Base-by-base conservation (phyloP, 2,113 vertebrate species). In the Calidris pugnax region DNA sequence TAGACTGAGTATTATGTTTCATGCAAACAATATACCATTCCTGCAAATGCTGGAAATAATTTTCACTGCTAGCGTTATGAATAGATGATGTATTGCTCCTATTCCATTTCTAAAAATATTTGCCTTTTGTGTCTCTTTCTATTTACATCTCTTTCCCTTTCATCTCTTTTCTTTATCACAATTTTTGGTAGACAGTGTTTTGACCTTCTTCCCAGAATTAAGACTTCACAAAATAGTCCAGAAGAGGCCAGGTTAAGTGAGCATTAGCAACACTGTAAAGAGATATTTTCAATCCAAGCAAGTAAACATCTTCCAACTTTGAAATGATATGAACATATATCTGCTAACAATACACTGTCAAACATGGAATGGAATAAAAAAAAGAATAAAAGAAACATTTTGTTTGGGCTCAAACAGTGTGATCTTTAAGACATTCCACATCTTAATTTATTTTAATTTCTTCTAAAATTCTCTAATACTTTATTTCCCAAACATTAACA, bases 381-480 rank as follows among this genome's bases (percentile, higher is more conserved):
- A 43, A 23, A 1, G 8, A 85, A 59, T 37, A 59, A 71, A 85
- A 48, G 5, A 68, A 89, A 45, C 4, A 26, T 45, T 59, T 90
- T 63, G 1, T 47, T 68, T 63, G n/a, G 43, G 14, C 6, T 78
- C 28, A 78, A 77, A 45, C 4, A 2, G 18, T 91, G 15, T 48
- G 33, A 89, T 82, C 64, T 62, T 89, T 87, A 79, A 83, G 57
- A 72, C 30, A 71, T 78, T 79, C 7, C 3, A 33, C 41, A 69
- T 73, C 87, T 94, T 67, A 83, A 23, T 93, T 89, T 84, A 56
- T 73, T 91, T 80, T 76, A 48, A 79, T 93, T 73, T 78, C 10
- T 76, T 83, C 41, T 74, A 73, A 85, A 76, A 48, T 72, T 74
- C 5, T 72, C 30, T 47, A 85, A 87, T 41, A 57, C 1, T 76